These are phyloP conservation scores for Toxotes chatareus DNA, from an alignment of 2,113 vertebrate species.

Conservation along the genomic window DNA sequence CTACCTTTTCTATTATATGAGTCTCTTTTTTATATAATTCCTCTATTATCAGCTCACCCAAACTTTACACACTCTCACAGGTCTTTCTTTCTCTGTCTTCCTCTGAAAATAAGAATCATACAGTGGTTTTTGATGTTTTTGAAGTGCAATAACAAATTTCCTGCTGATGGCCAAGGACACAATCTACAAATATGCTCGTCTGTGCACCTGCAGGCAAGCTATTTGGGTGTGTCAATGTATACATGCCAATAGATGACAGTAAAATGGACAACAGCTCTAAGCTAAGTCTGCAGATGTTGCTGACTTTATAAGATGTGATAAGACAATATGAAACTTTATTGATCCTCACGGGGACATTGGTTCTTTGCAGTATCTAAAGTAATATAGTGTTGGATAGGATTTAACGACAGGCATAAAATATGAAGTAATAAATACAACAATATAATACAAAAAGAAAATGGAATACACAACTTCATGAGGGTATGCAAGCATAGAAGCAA, in stretches of 20 bases:
- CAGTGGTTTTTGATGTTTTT: constrained; percentile 35
- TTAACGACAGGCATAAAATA: background rate
- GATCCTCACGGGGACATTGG: constrained; percentile 35
- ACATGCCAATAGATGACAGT: constrained; percentile 9
- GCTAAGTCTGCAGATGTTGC: constrained; percentile 35
- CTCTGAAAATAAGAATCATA: constrained; percentile 31
- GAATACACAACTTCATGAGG: background rate
- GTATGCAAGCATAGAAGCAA: background rate
- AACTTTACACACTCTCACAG: background rate
- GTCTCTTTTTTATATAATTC: constrained; percentile 16
- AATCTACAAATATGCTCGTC: background rate
- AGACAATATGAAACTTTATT: constrained; percentile 38
- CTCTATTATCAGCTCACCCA: background rate
- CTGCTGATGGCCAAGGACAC: constrained; percentile 32
- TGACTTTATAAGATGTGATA: constrained; percentile 36
- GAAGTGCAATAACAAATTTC: constrained; percentile 47
- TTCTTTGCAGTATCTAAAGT: constrained; percentile 20
- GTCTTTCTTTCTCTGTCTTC: constrained; percentile 5
- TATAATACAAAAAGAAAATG: constrained; percentile 5
- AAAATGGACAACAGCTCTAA: constrained; percentile 28
- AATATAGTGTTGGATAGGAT: background rate
- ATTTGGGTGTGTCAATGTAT: background rate
- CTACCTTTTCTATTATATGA: constrained; percentile 11
- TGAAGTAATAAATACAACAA: constrained; percentile 26
- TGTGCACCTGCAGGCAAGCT: constrained; percentile 1